A percentile compares a stretch with the other conserved stretches of the same genome.
phyloP scores from a whole-genome alignment of 2,888 invertebrate genomes.

The Megamerina dolium region DNA sequence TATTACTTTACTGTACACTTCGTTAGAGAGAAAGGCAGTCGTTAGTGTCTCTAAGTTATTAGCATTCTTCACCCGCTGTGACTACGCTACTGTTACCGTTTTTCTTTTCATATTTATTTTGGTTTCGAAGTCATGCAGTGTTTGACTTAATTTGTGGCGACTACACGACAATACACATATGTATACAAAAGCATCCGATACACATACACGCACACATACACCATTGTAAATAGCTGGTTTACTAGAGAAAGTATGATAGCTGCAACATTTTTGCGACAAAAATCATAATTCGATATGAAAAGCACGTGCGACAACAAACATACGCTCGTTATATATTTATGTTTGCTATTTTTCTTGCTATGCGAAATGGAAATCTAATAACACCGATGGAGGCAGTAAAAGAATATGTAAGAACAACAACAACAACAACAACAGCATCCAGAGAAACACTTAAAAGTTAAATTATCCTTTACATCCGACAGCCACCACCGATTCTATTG shows the following conservation, averaged over 20 bases:
- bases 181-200: not conserved
- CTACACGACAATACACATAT: not conserved
- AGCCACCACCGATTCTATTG: too few relatives aligned
- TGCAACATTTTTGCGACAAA: too few relatives aligned
- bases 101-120: too few relatives aligned
- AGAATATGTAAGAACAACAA: too few relatives aligned
- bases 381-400: too few relatives aligned
- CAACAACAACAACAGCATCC: conserved; percentile 9
- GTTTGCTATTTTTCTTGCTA: too few relatives aligned
- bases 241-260: too few relatives aligned
- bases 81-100: not conserved
- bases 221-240: too few relatives aligned
- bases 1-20: too few relatives aligned
- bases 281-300: conserved; percentile 1
- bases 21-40: too few relatives aligned
- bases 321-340: conserved; percentile 7
- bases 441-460: conserved; percentile 11
- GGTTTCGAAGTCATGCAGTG: conserved; percentile 7
- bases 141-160: conserved; percentile 12
- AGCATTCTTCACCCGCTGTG: conserved; percentile 11
- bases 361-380: too few relatives aligned
- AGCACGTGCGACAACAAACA: not conserved
- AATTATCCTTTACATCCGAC: conserved; percentile 23
- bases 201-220: not conserved
- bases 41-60: too few relatives aligned